These are phyloP conservation scores for Hydrochoerus hydrochaeris DNA, from an alignment of 2,113 vertebrate species.

Conservation along the genomic window DNA sequence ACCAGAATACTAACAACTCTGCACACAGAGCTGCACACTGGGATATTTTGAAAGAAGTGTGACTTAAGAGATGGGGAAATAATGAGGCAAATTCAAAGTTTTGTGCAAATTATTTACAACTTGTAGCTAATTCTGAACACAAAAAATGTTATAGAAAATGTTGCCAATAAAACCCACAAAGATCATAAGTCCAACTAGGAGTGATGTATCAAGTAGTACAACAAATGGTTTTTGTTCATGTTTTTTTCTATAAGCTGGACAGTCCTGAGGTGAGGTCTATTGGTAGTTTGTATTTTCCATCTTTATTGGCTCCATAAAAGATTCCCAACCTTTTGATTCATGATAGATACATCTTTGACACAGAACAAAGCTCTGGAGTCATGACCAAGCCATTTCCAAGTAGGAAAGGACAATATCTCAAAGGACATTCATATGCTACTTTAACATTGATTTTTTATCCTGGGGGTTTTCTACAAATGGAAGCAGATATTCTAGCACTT, in stretches of 20 bases:
- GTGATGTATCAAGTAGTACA: background rate
- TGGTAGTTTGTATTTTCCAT: background rate
- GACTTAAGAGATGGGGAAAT: background rate
- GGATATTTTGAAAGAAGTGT: slow-evolving; percentile 39
- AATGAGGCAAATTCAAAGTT: slow-evolving; percentile 18
- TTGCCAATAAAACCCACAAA: slow-evolving; percentile 42
- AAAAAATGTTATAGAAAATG: background rate
- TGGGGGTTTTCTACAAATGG: background rate
- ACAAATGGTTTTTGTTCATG: background rate
- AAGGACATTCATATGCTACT: background rate
- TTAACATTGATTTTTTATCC: background rate
- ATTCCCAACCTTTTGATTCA: background rate
- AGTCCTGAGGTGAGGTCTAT: background rate
- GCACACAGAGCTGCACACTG: background rate
- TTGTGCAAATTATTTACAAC: background rate
- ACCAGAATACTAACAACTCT: background rate
- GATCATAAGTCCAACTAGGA: slow-evolving; percentile 14
- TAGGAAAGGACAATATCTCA: background rate
- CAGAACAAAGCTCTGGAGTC: background rate
- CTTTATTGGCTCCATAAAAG: background rate
- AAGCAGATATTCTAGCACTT: background rate
- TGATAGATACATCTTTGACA: background rate
- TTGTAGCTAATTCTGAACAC: background rate
- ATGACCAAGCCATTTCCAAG: background rate
- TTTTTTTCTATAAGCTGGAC: background rate